Percentiles rank a stretch among this genome's conserved stretches.
These are phyloP conservation scores for Echeneis naucrates DNA, from an alignment of 2,797 vertebrate species.

Conservation along the genomic window DNA sequence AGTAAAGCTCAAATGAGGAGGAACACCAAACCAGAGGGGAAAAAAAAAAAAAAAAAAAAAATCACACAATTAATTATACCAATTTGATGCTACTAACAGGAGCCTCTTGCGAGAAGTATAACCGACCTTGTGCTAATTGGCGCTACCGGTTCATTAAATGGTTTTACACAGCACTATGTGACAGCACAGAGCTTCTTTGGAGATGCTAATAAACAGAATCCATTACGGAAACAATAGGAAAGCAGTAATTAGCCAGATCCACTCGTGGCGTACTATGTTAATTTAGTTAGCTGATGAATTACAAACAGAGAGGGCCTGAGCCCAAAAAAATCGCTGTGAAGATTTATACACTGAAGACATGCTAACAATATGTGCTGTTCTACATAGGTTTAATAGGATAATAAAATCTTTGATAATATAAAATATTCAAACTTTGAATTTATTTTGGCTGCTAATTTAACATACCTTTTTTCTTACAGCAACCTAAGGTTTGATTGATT, in stretches of 20 bases:
- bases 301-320: slow-evolving; percentile 44
- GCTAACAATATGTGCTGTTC: slow-evolving; percentile 1
- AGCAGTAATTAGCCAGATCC: slow-evolving; percentile 66
- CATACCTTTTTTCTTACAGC: too few species aligned
- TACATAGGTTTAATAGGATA: not conserved
- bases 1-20: slow-evolving; percentile 25
- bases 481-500: too few species aligned
- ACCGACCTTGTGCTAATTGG: slow-evolving; percentile 70
- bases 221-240: slow-evolving; percentile 69
- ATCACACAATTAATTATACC: slow-evolving; percentile 71
- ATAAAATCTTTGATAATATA: too few species aligned
- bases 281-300: slow-evolving; percentile 62
- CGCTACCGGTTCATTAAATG: slow-evolving; percentile 61
- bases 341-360: slow-evolving; percentile 12
- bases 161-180: slow-evolving; percentile 58
- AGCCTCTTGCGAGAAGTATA: slow-evolving; percentile 54
- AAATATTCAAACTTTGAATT: too few species aligned
- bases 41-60: slow-evolving; percentile 13
- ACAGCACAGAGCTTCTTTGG: slow-evolving; percentile 54
- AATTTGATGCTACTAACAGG: slow-evolving; percentile 62
- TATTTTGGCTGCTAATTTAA: too few species aligned
- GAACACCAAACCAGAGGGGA: slow-evolving; percentile 15
- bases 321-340: slow-evolving; percentile 14
- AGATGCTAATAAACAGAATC: slow-evolving; percentile 74
- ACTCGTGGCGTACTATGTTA: slow-evolving; percentile 27